Conservation (phyloP, 2,797 vertebrate species). For the Darevskia mixta region DNA sequence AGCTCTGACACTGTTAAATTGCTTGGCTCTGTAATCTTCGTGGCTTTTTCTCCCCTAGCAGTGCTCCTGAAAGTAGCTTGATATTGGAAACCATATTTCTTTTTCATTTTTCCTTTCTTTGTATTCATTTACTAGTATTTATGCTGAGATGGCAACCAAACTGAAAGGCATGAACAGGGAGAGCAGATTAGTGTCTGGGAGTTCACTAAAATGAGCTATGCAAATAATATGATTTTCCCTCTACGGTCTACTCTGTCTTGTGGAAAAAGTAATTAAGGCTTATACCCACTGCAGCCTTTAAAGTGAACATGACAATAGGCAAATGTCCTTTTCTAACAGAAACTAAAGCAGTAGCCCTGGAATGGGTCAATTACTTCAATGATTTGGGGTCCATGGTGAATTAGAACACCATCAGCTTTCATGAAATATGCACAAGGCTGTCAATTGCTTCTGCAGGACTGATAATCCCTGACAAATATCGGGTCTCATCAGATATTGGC, state of each 20-base stretch:
- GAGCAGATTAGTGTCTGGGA: constrained; percentile 18
- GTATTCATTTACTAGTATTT: neutral
- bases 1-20: constrained; percentile 36
- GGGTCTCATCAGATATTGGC: constrained; percentile 39
- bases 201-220: constrained; percentile 30
- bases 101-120: neutral
- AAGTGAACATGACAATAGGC: constrained; percentile 54
- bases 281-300: constrained; percentile 47
- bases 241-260: constrained; percentile 36
- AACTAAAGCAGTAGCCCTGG: constrained; percentile 45
- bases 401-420: constrained; percentile 64
- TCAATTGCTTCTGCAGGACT: constrained; percentile 47
- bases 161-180: neutral
- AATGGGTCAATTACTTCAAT: constrained; percentile 73
- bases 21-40: neutral
- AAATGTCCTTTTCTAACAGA: constrained; percentile 52
- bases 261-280: constrained; percentile 61
- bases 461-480: constrained; percentile 58
- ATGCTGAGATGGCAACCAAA: neutral
- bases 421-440: constrained; percentile 56
- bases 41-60: neutral
- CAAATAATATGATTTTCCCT: constrained; percentile 41
- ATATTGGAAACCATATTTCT: constrained; percentile 33
- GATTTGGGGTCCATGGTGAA: constrained; percentile 63
- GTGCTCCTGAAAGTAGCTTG: neutral